phyloP scores from a whole-genome alignment of 1,140 invertebrate genomes.

The Drusus annulatus region DNA sequence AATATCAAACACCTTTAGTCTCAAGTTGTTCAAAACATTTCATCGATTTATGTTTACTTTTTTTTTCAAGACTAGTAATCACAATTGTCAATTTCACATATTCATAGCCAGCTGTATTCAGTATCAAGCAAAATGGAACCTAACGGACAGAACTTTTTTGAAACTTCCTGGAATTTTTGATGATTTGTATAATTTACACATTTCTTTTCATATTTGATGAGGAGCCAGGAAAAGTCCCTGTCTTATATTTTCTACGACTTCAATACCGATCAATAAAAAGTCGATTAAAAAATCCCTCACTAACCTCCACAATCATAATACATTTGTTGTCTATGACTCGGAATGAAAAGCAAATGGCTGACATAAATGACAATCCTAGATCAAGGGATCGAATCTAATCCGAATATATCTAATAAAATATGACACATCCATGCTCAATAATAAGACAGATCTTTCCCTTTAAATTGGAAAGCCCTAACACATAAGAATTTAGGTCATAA shows the following conservation, averaged over 20 bases:
- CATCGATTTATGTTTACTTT: too few relatives aligned
- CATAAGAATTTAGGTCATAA: slow-evolving; percentile 42
- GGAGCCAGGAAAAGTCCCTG: too few relatives aligned
- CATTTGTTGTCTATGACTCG: slow-evolving; percentile 23
- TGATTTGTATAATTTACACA: too few relatives aligned
- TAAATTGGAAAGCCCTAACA: slow-evolving; percentile 33
- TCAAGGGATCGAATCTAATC: slow-evolving; percentile 44
- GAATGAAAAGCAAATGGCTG: slow-evolving; percentile 57
- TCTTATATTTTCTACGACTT: not conserved
- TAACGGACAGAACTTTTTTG: too few relatives aligned
- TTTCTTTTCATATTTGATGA: too few relatives aligned
- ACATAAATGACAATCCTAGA: slow-evolving; percentile 53
- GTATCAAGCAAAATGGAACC: too few relatives aligned
- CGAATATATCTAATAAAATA: slow-evolving; percentile 45
- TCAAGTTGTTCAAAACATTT: too few relatives aligned
- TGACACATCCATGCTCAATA: slow-evolving; percentile 45
- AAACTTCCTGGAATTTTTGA: too few relatives aligned
- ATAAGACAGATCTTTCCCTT: slow-evolving; percentile 14
- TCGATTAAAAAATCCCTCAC: slow-evolving; percentile 5
- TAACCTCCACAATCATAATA: not conserved
- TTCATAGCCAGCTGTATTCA: too few relatives aligned
- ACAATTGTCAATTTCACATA: too few relatives aligned
- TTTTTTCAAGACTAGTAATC: too few relatives aligned
- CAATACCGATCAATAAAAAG: not conserved
- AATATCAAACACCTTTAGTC: too few relatives aligned